Base-by-base conservation (phyloP, 2,797 vertebrate species). In the Eleutherodactylus coqui region DNA sequence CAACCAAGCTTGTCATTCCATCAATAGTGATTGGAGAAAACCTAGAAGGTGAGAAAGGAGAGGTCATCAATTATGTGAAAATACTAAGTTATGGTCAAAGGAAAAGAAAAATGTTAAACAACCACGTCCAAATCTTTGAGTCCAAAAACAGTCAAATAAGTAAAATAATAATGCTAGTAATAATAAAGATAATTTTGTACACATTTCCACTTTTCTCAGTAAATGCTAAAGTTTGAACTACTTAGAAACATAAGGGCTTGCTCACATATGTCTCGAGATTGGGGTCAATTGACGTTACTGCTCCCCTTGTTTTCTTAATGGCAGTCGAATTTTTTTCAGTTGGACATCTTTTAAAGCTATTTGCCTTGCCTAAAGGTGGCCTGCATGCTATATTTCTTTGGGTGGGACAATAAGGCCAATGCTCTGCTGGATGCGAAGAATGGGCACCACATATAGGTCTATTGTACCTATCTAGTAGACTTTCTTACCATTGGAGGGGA, bases 21-120 rank as follows among this genome's bases (percentile, higher is more conserved):
- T 99, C 98, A 88, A 99, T 99, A 92, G 98, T 99, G 94, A 99
- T 99, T 89, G 98, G 98, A 87, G 98, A 99, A 91, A 99, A 99
- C 96, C 98, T 99, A 91, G 91, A 87, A 91, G 75, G 82, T 75
- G 82, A 73, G n/a, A 91, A 90, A n/a, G 90, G 1, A 80, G 19
- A 64, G n/a, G 17, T 43, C 47, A 17, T 77, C 36, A 85, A 5
- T 29, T 7, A 67, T 14, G 17, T 53, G 17, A 60, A 47, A 69
- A 69, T 14, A 41, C 13, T 14, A 24, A 8, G 24, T 24, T 16
- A 70, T 41, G 5, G 53, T 9, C 0, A 51, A 88, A 88, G 62
- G 75, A 79, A 88, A 19, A 13, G 72, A 58, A 85, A 73, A 32
- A 21, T 77, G 72, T 10, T 82, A 85, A 81, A 87, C 45, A 14